These are phyloP conservation scores for Trigoniulus corallinus DNA, from an alignment of 1,140 invertebrate genomes.

Conservation along the genomic window DNA sequence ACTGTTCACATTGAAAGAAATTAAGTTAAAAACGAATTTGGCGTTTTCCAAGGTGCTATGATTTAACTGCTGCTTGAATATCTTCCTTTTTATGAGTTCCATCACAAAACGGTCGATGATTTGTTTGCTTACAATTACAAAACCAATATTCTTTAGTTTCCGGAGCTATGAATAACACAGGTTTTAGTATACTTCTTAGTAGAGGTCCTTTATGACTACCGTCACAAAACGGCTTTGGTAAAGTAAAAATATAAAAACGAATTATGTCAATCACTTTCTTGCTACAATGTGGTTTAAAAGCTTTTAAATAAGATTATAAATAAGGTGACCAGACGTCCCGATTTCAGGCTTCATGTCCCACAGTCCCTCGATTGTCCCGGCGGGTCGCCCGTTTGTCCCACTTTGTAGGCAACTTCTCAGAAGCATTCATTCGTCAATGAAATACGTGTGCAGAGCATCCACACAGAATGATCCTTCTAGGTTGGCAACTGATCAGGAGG, in stretches of 20 bases:
- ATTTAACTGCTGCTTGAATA: constrained; percentile 33
- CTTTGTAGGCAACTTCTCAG: no score
- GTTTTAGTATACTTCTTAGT: constrained; percentile 35
- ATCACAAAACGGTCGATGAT: constrained; percentile 91
- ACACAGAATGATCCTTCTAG: no score
- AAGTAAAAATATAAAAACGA: constrained; percentile 4
- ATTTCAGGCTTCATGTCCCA: no score
- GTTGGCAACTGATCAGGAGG: no score
- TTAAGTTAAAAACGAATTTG: no score
- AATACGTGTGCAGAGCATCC: no score
- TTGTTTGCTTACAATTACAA: constrained; percentile 95
- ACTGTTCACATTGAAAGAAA: no score
- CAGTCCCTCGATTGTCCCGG: no score
- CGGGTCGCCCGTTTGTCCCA: no score
- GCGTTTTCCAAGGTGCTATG: constrained; percentile 1
- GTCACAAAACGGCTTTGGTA: constrained; percentile 76
- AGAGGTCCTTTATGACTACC: constrained; percentile 62
- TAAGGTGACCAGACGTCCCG: no score
- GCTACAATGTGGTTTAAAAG: no score
- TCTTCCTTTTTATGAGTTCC: constrained; percentile 67
- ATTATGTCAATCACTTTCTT: neutral
- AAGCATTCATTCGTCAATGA: no score
- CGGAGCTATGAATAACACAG: constrained; percentile 62
- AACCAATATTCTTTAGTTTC: constrained; percentile 91
- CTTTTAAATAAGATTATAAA: neutral